A percentile compares a stretch with the other conserved stretches of the same genome.
These are phyloP conservation scores for Brachyistius frenatus DNA, from an alignment of 2,113 vertebrate genomes.

Conservation along the genomic window DNA sequence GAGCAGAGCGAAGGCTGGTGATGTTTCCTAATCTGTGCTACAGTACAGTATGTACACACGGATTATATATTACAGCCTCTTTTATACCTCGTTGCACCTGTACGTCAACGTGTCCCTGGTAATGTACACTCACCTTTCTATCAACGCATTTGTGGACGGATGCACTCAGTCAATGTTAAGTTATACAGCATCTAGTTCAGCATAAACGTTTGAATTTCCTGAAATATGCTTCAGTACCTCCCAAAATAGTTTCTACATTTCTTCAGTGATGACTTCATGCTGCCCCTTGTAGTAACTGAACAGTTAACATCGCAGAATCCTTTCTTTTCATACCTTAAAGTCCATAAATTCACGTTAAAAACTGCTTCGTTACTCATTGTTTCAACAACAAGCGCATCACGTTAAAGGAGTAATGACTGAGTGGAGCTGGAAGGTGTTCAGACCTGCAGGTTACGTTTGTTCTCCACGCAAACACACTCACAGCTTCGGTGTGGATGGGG, in stretches of 20 bases:
- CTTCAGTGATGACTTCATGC: too few relatives aligned
- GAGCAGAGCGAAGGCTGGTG: neutral
- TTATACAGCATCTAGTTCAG: neutral
- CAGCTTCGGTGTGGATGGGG: slow-evolving; percentile 97
- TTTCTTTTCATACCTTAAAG: neutral
- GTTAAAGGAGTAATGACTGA: neutral
- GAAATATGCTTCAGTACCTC: neutral
- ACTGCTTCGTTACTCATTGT: neutral
- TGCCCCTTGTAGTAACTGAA: too few relatives aligned
- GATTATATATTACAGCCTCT: neutral
- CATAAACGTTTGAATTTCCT: neutral
- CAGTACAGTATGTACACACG: neutral
- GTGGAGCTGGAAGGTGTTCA: neutral
- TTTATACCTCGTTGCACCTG: neutral
- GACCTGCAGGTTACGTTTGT: neutral
- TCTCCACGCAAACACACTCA: slow-evolving; percentile 81
- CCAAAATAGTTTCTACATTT: too few relatives aligned
- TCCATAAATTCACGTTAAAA: neutral
- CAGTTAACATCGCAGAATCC: neutral
- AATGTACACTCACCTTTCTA: neutral
- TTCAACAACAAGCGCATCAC: neutral
- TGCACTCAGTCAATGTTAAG: neutral
- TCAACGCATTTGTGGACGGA: neutral
- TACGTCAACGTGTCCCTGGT: neutral
- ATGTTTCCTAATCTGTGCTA: neutral